Evolutionary conservation across 2,888 invertebrate genomes (phyloP), one percentile per base, ranked within the genome.

Genomic region (Ophonus ardosiacus): DNA sequence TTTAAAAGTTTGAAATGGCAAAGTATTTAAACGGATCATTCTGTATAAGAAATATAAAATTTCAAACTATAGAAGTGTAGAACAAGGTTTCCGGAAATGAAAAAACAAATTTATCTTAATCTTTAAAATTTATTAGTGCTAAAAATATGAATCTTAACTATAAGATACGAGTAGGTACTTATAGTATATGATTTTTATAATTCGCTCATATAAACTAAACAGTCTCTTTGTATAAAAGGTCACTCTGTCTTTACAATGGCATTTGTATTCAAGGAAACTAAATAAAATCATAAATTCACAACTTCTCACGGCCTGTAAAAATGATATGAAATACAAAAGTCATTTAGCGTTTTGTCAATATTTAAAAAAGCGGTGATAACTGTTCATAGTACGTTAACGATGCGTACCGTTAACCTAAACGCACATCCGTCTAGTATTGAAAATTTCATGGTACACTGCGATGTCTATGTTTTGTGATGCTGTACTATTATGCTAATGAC

Each of bases 351-450:
- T 74, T 74, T 74, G 71, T 74, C 71, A 74, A 43, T 74, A 43
- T 81, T 65, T 68, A 82, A 17, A 82, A 82, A 82, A 82, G 71
- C 82, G 56, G 57, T 56, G 63, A 56, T 82, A 82, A 82, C 82
- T 82, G 82, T 82, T 31, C 31, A 68, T 24, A 51, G 43, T 57
- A 56, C 81, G 82, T 82, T 82, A 82, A 82, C 71, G 71, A 71
- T 56, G 18, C 38, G 24, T 82, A 82, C 82, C 82, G 82, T 82
- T 82, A 82, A 10, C 17, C 4, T 40, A 15, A 40, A 74, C 71
- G 71, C 51, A 74, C 71, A 74, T 74, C 71, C 71, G 71, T 43
- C 40, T 18, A 40, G 40, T 74, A 74, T 43, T 74, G 71, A 74
- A 68, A 74, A 43, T 74, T 43, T 18, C 71, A 74, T 74, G 43